These are phyloP conservation scores for Gavia stellata DNA, from an alignment of 2,113 vertebrate species.

Conservation along the genomic window DNA sequence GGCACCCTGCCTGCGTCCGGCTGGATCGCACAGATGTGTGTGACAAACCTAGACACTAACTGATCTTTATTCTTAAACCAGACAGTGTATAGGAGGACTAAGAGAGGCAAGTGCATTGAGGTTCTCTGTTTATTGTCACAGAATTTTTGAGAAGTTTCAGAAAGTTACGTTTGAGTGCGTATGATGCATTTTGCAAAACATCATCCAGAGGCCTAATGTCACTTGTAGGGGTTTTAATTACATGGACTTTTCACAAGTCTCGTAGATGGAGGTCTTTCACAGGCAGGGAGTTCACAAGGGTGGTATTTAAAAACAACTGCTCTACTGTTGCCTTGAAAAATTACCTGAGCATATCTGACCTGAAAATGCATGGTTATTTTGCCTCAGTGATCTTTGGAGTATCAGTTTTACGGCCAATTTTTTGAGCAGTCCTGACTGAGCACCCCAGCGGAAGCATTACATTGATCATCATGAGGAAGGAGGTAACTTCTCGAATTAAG, in stretches of 20 bases:
- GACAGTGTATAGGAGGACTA: neutral
- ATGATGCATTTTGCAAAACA: neutral
- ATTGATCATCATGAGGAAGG: neutral
- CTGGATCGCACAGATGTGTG: neutral
- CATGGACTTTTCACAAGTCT: neutral
- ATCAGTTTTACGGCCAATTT: neutral
- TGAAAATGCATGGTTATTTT: neutral
- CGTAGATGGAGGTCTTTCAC: neutral
- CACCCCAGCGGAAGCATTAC: neutral
- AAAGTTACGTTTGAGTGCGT: neutral
- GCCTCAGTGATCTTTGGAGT: neutral
- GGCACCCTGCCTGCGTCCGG: neutral
- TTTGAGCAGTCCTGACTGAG: neutral
- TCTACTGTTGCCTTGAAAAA: neutral
- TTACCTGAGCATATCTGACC: neutral
- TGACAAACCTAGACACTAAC: neutral
- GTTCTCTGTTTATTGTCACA: neutral
- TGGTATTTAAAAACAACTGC: neutral
- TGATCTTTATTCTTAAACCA: neutral
- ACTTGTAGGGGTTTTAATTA: neutral
- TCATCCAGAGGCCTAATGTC: neutral
- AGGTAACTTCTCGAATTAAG: neutral
- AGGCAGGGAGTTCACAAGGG: neutral
- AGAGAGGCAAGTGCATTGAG: rapidly evolving
- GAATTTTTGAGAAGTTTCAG: neutral